Evolutionary conservation across 2,888 invertebrate genomes (phyloP).

Genomic region (Leptinotarsa tumamoca): DNA sequence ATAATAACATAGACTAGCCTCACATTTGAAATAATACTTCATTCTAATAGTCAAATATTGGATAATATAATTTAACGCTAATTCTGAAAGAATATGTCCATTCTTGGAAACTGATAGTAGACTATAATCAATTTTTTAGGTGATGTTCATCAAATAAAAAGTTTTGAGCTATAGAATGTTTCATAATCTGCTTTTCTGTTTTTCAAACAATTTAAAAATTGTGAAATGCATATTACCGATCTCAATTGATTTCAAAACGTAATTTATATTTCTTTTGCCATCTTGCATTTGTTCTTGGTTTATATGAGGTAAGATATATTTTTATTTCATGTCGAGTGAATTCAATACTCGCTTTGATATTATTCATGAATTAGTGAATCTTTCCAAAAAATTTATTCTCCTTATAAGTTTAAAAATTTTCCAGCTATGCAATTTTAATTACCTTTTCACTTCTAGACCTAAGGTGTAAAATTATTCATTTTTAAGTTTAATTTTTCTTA

Average conservation of each 20-base stretch:
- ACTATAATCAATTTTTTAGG: not conserved
- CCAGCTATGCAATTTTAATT: not conserved
- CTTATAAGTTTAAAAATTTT: not conserved
- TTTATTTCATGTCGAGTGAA: not conserved
- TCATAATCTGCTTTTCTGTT: not conserved
- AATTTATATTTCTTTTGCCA: not conserved
- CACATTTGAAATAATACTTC: not conserved
- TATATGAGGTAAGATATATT: not conserved
- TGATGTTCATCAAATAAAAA: not conserved
- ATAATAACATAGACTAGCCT: conserved; percentile 5
- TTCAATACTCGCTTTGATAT: not conserved
- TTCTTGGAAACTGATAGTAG: conserved; percentile 1
- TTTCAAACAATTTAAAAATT: not conserved
- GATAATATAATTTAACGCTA: not conserved
- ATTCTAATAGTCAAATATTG: conserved; percentile 4
- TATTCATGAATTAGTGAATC: not conserved
- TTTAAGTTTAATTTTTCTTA: no score
- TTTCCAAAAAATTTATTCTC: not conserved
- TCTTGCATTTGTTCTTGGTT: not conserved
- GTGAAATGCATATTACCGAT: not conserved
- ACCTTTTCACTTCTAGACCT: no score
- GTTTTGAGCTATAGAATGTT: conserved; percentile 17
- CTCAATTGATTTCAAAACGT: not conserved
- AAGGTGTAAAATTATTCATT: no score
- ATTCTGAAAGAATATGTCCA: conserved; percentile 3